These are phyloP conservation scores for Poecilus cupreus DNA, from an alignment of 2,888 invertebrate species.

Conservation along the genomic window DNA sequence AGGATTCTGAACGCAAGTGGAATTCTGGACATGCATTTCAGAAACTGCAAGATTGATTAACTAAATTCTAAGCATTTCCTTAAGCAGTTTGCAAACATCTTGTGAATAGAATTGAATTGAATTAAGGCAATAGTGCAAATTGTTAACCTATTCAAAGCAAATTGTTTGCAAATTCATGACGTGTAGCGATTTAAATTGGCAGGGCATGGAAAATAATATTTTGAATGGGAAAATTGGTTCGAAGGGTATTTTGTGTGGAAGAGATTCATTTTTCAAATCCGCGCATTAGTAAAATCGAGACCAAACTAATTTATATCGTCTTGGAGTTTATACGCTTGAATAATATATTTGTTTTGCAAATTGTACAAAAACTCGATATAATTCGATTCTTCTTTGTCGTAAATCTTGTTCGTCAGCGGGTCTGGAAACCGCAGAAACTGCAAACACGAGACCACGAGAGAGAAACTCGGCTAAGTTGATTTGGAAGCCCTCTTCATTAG, in stretches of 20 bases:
- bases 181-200: no score
- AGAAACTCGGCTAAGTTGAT: constrained; percentile 57
- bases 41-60: constrained; percentile 3
- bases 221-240: no score
- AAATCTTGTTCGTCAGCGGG: constrained; percentile 52
- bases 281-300: not conserved
- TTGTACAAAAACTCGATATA: constrained; percentile 52
- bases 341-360: constrained; percentile 56
- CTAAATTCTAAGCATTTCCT: constrained; percentile 6
- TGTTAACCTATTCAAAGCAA: not conserved
- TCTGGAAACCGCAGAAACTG: constrained; percentile 50
- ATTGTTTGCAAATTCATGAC: no score
- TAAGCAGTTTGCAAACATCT: constrained; percentile 6
- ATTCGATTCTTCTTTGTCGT: constrained; percentile 54
- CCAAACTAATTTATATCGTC: constrained; percentile 35
- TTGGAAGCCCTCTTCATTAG: constrained; percentile 57
- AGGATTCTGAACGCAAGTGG: no score
- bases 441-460: constrained; percentile 40
- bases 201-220: no score
- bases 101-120: constrained; percentile 5
- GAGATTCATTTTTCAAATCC: constrained; percentile 10
- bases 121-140: not conserved
- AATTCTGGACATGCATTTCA: not conserved
- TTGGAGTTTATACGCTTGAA: constrained; percentile 27
- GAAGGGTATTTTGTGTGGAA: not conserved